Conservation (phyloP, 2,113 vertebrate species). For the Lamprotornis superbus region DNA sequence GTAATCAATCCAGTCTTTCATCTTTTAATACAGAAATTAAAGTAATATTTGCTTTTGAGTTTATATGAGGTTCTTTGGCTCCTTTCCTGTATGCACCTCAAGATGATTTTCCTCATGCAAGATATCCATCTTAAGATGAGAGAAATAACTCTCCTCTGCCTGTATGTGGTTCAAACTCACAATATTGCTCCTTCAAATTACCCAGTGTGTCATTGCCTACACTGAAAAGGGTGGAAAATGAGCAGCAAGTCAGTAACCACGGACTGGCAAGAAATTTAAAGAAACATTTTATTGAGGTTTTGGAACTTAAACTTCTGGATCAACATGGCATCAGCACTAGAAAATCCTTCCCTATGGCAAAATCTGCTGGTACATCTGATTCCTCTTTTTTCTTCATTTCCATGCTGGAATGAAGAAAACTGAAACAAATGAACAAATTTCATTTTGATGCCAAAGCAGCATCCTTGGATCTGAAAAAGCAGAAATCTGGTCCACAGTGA, state of each 20-base stretch:
- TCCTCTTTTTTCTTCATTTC: background rate
- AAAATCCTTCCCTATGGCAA: conserved; percentile 16
- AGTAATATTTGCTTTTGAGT: background rate
- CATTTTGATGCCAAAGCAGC: conserved; percentile 8
- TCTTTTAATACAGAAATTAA: background rate
- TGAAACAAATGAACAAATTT: conserved; percentile 44
- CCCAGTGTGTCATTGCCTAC: background rate
- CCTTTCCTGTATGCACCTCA: background rate
- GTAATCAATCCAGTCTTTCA: background rate
- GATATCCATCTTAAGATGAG: background rate
- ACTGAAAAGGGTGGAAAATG: background rate
- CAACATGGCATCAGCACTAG: background rate
- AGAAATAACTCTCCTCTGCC: background rate
- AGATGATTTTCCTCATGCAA: background rate
- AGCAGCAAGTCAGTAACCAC: background rate
- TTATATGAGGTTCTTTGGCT: background rate
- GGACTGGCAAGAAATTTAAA: conserved; percentile 4
- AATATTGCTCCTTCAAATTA: background rate
- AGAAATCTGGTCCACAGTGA: background rate
- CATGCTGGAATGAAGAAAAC: conserved; percentile 24
- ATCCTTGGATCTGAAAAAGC: background rate
- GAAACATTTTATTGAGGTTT: background rate
- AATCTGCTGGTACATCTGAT: conserved; percentile 45
- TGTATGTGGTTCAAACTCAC: background rate
- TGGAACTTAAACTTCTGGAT: conserved; percentile 20